Conservation (phyloP, 2,113 vertebrate genomes). For the Australoheros scitulus region DNA sequence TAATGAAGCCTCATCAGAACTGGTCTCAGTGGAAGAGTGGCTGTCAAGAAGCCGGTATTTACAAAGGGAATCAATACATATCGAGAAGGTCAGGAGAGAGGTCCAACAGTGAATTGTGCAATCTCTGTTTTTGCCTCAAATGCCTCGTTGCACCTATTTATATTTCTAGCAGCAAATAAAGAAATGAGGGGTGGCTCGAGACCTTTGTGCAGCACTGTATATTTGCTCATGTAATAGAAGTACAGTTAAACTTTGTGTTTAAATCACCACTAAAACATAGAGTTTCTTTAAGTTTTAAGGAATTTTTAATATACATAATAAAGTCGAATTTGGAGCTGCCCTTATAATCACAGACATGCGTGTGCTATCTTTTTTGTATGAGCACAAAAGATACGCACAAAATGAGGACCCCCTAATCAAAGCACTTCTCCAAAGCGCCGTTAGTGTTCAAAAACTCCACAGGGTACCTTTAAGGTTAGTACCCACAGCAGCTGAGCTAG, state of each 20-base stretch:
- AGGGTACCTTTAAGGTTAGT: background rate
- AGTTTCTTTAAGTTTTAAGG: background rate
- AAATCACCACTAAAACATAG: background rate
- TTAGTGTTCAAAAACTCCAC: conserved; percentile 1
- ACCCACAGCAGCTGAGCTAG: background rate
- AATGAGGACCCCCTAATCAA: background rate
- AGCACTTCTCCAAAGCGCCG: background rate
- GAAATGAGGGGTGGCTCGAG: too few species aligned
- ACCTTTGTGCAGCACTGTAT: background rate
- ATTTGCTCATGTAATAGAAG: background rate
- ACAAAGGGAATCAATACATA: background rate
- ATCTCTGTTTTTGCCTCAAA: background rate
- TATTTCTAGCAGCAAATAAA: too few species aligned
- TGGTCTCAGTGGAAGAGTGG: too few species aligned
- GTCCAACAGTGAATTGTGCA: background rate
- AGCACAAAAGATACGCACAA: background rate
- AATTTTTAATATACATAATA: background rate
- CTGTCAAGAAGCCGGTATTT: too few species aligned
- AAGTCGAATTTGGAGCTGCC: background rate
- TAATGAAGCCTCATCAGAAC: too few species aligned
- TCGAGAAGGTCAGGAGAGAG: background rate
- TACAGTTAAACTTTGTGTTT: background rate
- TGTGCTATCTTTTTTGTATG: background rate
- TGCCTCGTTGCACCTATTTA: background rate
- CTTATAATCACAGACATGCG: background rate